These are phyloP conservation scores for Chionis minor DNA, from an alignment of 2,113 vertebrate species.

Conservation along the genomic window DNA sequence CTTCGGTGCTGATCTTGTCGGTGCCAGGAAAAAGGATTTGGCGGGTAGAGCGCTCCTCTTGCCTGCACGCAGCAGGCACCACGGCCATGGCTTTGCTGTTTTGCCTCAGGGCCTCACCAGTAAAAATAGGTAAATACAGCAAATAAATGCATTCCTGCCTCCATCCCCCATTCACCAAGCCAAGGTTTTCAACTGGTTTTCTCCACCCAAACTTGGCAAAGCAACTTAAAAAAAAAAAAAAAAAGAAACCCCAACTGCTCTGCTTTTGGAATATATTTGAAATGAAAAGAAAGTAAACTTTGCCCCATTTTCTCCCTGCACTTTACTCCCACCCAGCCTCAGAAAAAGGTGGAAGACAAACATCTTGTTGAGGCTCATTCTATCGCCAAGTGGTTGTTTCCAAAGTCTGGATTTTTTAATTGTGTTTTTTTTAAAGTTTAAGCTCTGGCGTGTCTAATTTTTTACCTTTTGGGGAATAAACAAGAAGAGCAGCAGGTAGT, in stretches of 20 bases:
- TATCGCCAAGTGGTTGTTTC: not conserved
- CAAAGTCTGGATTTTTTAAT: not conserved
- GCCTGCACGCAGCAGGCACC: not conserved
- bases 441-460: not conserved
- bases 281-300: not conserved
- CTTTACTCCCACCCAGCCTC: not conserved
- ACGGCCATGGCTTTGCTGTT: rapidly evolving
- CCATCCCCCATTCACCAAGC: not conserved
- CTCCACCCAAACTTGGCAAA: not conserved
- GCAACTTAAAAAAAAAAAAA: not conserved
- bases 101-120: not conserved
- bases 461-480: not conserved
- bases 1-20: not conserved
- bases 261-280: not conserved
- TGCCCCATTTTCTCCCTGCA: rapidly evolving
- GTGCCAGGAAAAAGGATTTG: not conserved
- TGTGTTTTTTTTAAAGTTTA: not conserved
- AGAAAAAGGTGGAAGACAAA: not conserved
- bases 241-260: not conserved
- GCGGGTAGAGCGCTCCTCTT: not conserved
- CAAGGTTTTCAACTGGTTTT: not conserved
- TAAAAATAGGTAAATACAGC: not conserved
- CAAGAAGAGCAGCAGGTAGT: not conserved
- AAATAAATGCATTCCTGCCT: not conserved
- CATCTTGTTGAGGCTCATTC: not conserved